phyloP scores from a whole-genome alignment of 2,797 vertebrate genomes.

The Manis crassicaudata region DNA sequence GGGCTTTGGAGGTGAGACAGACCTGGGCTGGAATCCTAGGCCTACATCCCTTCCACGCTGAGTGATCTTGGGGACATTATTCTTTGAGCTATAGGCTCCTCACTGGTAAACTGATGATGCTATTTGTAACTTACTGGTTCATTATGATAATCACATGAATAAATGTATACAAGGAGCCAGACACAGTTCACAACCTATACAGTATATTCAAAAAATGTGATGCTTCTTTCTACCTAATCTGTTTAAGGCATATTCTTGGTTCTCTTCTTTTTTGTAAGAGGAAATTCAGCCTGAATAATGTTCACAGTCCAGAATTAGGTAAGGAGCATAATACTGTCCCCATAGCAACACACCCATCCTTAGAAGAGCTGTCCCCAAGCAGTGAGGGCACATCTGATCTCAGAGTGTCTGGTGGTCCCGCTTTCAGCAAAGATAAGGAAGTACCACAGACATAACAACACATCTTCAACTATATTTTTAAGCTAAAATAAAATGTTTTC shows the following conservation, averaged over 20 bases:
- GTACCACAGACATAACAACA: neutral
- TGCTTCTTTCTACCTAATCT: neutral
- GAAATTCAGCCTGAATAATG: neutral
- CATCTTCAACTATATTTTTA: neutral
- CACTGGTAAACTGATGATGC: neutral
- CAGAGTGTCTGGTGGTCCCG: neutral
- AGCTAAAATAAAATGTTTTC: slow-evolving; percentile 19
- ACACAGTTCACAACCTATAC: neutral
- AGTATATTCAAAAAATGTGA: neutral
- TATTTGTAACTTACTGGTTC: neutral
- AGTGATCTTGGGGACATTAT: neutral
- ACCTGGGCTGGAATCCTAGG: neutral
- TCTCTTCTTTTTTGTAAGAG: neutral
- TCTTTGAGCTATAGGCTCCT: neutral
- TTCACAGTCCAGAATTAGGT: neutral
- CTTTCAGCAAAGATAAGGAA: neutral
- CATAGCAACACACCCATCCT: neutral
- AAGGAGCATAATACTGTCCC: neutral
- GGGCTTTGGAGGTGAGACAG: neutral
- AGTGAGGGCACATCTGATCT: neutral
- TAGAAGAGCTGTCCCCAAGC: neutral
- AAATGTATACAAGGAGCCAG: neutral
- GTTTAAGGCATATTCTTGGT: neutral
- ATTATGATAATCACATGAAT: neutral
- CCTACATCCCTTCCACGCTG: neutral